Evolutionary conservation across 2,113 vertebrate species (phyloP), one percentile per base, ranked within the genome.

Genomic region (Stomatorhinus ivindoensis): DNA sequence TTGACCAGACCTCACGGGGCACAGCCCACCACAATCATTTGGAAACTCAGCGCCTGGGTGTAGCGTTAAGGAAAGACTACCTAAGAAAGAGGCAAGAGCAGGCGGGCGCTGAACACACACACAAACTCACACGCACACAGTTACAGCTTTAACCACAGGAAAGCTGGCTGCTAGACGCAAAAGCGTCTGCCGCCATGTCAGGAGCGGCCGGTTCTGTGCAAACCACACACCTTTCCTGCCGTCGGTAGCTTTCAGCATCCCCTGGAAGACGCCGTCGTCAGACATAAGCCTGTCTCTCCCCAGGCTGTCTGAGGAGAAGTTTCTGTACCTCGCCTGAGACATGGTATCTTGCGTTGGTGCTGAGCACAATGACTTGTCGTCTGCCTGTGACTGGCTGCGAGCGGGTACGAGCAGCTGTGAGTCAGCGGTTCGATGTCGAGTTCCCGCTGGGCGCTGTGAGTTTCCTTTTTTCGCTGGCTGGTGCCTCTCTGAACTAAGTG

Each of bases 191-290:
- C 50, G 35, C 13, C n/a, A n/a, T 35, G 47, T 35, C 4, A 31
- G 4, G 24, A 31, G 85, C 9, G 1, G 82, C 8, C 27, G 1
- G 8, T 10, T 35, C n/a, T 27, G 85, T 35, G 1, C 35, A 42
- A 53, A 51, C 4, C 46, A n/a, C 47, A 35, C 48, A 96, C 96
- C 96, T 96, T 96, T 96, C 88, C 96, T 95, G 87, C 93, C 94
- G 47, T 96, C 96, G 88, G 10, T 93, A n/a, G 95, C 91, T 92
- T 95, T 96, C 89, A 96, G 94, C 95, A 95, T 95, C 91, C 95
- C 95, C 91, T 95, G 95, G 93, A 95, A 96, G 90, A 93, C 94
- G 24, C 89, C 91, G 0, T 96, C 96, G 0, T 96, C 95, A 51
- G 96, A 96, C 88, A 93, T 89, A 50, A 91, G 4, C 89, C 95